Evolutionary conservation across 2,888 invertebrate species (phyloP), one percentile per base, ranked within the genome.

Genomic region (Deilephila porcellus): DNA sequence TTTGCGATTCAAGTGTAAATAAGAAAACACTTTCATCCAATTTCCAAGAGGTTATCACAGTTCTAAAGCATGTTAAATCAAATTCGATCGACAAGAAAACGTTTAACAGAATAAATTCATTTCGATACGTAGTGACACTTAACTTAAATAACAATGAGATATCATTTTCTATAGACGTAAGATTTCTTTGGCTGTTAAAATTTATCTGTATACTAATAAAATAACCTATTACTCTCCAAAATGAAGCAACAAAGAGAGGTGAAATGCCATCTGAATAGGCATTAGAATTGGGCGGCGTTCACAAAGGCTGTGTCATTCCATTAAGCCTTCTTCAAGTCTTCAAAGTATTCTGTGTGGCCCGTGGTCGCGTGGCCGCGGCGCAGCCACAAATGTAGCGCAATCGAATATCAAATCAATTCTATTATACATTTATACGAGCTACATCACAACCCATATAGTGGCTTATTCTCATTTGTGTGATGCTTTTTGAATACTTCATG

Each of bases 251-350:
- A 94, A 94, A 91, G 92, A 87, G 88, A 89, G 90, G 89, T 91
- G 92, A 93, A 92, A 93, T 93, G 93, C 94, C 93, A 93, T 93
- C 91, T 94, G 93, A 94, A 94, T 94, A 91, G 93, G 93, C 94
- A 93, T 93, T 92, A 90, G 93, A 94, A 94, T 94, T 94, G 93
- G 94, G 93, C 94, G 94, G 94, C 92, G 89, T 86, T 88, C 85
- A 93, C 94, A 94, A 94, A 94, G 94, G 91, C 91, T 88, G 87
- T 93, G 94, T 94, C 94, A 94, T 93, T 93, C 93, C 91, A 94
- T 94, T 94, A 94, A 93, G 92, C 93, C 93, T 93, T 89, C 93
- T 94, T 94, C 90, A 92, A 91, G 91, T 87, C 86, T 90, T 90
- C 89, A 89, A 87, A 86, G 83, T 88, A 84, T 85, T 89, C 89